Base-by-base conservation (phyloP, 1,140 invertebrate genomes). In the Samia ricini region DNA sequence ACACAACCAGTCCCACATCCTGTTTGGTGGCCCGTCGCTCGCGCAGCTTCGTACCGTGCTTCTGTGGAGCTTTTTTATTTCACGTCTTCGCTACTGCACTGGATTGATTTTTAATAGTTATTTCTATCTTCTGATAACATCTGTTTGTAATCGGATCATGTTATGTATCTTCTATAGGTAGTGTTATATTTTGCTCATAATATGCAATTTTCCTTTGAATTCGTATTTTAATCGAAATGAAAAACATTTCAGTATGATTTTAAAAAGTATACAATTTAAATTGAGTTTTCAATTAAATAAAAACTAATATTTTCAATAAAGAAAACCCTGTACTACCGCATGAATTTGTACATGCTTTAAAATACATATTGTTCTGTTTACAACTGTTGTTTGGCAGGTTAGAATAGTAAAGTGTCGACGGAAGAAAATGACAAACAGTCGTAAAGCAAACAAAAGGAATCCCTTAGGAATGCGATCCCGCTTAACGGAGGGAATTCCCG, bases 1-100 rank as follows among this genome's bases (percentile, higher is more conserved):
- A 79, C 71, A 60, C 74, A 82, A 90, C 85, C 87, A 90, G 87
- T 89, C 85, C 77, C 79, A 88, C 85, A 90, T 88, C 87, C 87
- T 90, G 87, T 90, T 90, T 82, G 78, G 79, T 78, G 76, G 78
- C 74, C 76, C 81, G 79, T 69, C 80, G 81, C 75, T 69, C 66
- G 75, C 72, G 75, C 81, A 85, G 78, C 84, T 81, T 84, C 77
- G 73, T 63, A 63, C 56, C 63, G 64, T 59, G 69, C 80, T 77
- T 80, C 74, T 74, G 69, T 66, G 54, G 80, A 89, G 85, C 87
- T 90, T 90, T 90, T 42, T 90, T 88, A 90, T 85, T 88, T 82
- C 69, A 77, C 76, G 71, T 69, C 73, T 77, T 80, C 76, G 75
- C 82, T 69, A 68, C 71, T 72, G 68, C 69, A 51, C 56, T 54